Evolutionary conservation across 2,888 invertebrate genomes (phyloP).

Genomic region (Conistra vaccinii): DNA sequence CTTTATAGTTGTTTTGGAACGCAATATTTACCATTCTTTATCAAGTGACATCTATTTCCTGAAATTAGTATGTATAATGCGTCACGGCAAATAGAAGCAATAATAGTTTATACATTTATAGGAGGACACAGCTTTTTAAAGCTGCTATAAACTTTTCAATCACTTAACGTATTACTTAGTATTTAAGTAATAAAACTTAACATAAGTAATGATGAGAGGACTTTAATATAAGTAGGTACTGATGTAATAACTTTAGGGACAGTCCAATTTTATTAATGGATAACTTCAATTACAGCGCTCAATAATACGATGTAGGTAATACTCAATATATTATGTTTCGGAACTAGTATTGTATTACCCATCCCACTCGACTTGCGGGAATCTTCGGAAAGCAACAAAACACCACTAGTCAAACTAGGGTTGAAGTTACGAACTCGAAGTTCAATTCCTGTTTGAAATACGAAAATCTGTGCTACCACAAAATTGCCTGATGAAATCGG

Average conservation of each 20-base stretch:
- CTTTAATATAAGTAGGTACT: conserved; percentile 28
- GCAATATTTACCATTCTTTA: background rate
- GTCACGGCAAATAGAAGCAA: conserved; percentile 19
- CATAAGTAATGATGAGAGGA: conserved; percentile 37
- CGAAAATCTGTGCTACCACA: conserved; percentile 29
- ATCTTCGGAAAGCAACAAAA: conserved; percentile 46
- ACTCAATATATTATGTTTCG: conserved; percentile 36
- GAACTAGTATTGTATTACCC: conserved; percentile 9
- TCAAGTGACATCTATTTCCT: conserved; percentile 7
- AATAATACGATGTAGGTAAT: conserved; percentile 22
- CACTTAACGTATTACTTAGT: conserved; percentile 42
- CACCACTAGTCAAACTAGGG: conserved; percentile 41
- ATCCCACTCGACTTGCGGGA: conserved; percentile 29
- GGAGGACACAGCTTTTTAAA: conserved; percentile 26
- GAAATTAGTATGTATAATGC: conserved; percentile 3
- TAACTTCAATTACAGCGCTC: conserved; percentile 43
- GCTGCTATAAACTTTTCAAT: conserved; percentile 53
- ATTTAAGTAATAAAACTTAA: conserved; percentile 49
- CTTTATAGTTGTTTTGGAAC: background rate
- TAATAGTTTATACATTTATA: conserved; percentile 37
- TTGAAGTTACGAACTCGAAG: conserved; percentile 19
- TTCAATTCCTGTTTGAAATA: conserved; percentile 21
- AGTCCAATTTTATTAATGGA: conserved; percentile 65
- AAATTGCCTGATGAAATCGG: conserved; percentile 45
- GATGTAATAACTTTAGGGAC: conserved; percentile 47